These are phyloP conservation scores for Pristionchus japonicus DNA, from an alignment of 2,888 invertebrate genomes.

Conservation along the genomic window DNA sequence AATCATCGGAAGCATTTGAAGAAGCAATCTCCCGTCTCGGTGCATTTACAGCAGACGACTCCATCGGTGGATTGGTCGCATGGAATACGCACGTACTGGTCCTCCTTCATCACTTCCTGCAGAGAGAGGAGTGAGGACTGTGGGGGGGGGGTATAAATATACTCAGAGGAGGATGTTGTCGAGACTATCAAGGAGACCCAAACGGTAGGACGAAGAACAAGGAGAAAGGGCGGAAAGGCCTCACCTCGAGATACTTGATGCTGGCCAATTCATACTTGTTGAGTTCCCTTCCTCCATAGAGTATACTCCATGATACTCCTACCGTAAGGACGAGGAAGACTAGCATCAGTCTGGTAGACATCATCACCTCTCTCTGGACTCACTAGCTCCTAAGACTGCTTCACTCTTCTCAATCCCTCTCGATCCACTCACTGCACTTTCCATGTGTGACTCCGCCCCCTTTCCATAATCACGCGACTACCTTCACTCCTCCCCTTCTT, in stretches of 20 bases:
- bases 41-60: slow-evolving; percentile 29
- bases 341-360: neutral
- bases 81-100: slow-evolving; percentile 4
- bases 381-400: slow-evolving; percentile 10
- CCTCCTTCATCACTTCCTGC: slow-evolving; percentile 21
- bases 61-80: neutral
- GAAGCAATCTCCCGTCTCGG: slow-evolving; percentile 37
- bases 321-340: neutral
- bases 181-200: neutral
- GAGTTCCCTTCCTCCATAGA: neutral
- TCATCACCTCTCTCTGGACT: neutral
- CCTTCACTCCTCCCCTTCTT: neutral
- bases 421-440: slow-evolving; percentile 2
- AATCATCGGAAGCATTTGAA: neutral
- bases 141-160: neutral
- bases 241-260: slow-evolving; percentile 18
- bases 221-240: neutral
- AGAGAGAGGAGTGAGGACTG: neutral
- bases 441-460: slow-evolving; percentile 10
- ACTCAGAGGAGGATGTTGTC: neutral
- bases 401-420: neutral
- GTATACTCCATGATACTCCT: neutral
- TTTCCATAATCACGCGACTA: neutral
- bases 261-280: slow-evolving; percentile 17
- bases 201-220: neutral